Evolutionary conservation across 2,113 vertebrate genomes (phyloP), one percentile per base, ranked within the genome.

Genomic region (Nematolebias whitei): DNA sequence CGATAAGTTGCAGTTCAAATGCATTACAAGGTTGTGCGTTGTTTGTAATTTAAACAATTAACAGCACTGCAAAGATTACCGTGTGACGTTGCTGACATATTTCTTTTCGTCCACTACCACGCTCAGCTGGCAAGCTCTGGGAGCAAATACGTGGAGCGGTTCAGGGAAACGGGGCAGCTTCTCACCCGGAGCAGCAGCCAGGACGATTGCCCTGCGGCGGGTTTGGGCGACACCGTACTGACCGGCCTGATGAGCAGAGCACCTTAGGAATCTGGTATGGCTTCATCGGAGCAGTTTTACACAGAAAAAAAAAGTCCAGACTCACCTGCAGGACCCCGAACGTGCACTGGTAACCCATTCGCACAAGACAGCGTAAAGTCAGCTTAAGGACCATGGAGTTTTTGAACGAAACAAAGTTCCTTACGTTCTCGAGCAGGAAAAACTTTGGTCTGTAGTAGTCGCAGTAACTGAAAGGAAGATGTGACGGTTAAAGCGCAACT

Each of bases 291-390:
- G 44, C 2, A 41, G 11, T 11, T 51, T 51, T 22, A 13, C 16
- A 23, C 56, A n/a, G n/a, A 12, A 18, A 24, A 9, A 23, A 48
- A 19, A 12, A 7, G 18, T 12, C 12, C 8, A 45, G 24, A 62
- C 92, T 49, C 56, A 96, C 97, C 95, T 99, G 97, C 22, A 99
- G 90, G 20, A 98, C 96, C 0, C 96, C 97, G 0, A 98, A 98
- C 1, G 97, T 98, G 75, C 97, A 99, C 91, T 99, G 97, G 81
- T 98, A 99, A 4, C 97, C 97, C 97, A 99, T 98, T 53, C 94
- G 93, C 62, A 98, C 96, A 0, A 99, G 93, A 83, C 97, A 98
- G 68, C 97, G 95, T 19, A 99, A 74, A 0, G 97, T 99, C 58
- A 99, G 93, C 88, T 98, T 98, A 10, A 99, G 88, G 60, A 99